Evolutionary conservation across 2,888 invertebrate genomes (phyloP), one percentile per base, ranked within the genome.

Genomic region (Hipparchia sbordonii): DNA sequence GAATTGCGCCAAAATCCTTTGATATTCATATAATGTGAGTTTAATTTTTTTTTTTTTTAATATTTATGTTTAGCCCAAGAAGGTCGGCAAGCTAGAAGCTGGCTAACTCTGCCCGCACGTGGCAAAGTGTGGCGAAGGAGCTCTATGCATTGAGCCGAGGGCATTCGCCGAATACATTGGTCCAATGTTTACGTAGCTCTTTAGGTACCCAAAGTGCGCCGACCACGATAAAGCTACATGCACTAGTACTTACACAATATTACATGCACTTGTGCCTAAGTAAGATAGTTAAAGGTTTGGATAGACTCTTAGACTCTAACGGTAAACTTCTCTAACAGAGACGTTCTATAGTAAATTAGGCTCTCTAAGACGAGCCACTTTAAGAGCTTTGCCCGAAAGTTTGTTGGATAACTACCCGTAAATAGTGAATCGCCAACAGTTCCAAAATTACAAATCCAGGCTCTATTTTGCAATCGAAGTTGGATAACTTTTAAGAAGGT

Each of bases 381-480:
- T 59, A 33, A 33, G 39, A 60, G 23, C 59, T 60, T 60, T 39
- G 33, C 33, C 59, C 33, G 10, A 60, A 39, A 39, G 59, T 39
- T 60, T 39, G 39, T 60, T 39, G 39, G 39, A 6, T n/a, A 46
- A 48, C 46, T 46, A 59, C 33, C 7, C 3, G 48, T 59, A 13
- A 7, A 13, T 8, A 13, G 62, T 46, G 46, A n/a, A 7, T 13
- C 6, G 46, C 13, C 62, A 51, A 2, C 1, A 23, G 51, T 7
- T 51, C 48, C n/a, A 79, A 77, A 83, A 85, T 81, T 81, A 82
- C 78, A 79, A 86, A 87, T 84, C 85, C 84, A 79, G 80, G 81
- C 79, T 80, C 80, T 81, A 84, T 85, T 84, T 82, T 83, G 83
- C 80, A 83, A 85, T 85, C 80, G 77, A 82, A 85, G 85, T 84